These are phyloP conservation scores for Trichonephila clavipes DNA, from an alignment of 1,140 invertebrate genomes.

Conservation along the genomic window DNA sequence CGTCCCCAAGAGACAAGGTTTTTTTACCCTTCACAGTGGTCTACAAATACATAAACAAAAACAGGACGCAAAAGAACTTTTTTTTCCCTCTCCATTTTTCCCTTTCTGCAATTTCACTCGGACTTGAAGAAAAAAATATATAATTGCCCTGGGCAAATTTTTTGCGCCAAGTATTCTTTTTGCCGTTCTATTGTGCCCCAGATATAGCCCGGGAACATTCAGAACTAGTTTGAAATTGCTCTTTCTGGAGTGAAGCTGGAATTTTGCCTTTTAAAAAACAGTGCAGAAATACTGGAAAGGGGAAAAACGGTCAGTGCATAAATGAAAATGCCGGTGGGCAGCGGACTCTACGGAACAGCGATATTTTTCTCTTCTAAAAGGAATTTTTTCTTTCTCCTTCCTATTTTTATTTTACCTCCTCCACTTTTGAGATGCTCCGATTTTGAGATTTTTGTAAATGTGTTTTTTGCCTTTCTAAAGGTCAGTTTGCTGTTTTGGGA, in stretches of 20 bases:
- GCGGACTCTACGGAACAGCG: not conserved
- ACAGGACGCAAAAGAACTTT: not conserved
- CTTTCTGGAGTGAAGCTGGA: conserved; percentile 43
- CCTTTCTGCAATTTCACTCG: not conserved
- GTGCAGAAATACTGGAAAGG: not conserved
- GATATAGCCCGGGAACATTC: conserved; percentile 44
- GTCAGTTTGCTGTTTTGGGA: not conserved
- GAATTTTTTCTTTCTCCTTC: not conserved
- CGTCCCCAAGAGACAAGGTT: not conserved
- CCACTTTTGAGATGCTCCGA: not conserved
- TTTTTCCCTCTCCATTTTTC: not conserved
- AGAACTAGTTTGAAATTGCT: conserved; percentile 64
- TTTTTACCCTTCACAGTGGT: not conserved
- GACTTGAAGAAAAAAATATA: not conserved
- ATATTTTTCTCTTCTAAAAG: not conserved
- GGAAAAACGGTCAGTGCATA: conserved; percentile 55
- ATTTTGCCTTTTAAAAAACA: conserved; percentile 40
- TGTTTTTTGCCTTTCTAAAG: conserved; percentile 7
- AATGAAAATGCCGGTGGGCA: conserved; percentile 3
- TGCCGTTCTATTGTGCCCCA: not conserved
- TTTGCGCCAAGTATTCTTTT: not conserved
- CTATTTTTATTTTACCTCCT: not conserved
- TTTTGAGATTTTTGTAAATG: not conserved
- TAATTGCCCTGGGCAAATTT: conserved; percentile 23
- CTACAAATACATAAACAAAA: conserved; percentile 20